phyloP scores from a whole-genome alignment of 1,140 invertebrate species.

The Zaprionus kolodkinae region DNA sequence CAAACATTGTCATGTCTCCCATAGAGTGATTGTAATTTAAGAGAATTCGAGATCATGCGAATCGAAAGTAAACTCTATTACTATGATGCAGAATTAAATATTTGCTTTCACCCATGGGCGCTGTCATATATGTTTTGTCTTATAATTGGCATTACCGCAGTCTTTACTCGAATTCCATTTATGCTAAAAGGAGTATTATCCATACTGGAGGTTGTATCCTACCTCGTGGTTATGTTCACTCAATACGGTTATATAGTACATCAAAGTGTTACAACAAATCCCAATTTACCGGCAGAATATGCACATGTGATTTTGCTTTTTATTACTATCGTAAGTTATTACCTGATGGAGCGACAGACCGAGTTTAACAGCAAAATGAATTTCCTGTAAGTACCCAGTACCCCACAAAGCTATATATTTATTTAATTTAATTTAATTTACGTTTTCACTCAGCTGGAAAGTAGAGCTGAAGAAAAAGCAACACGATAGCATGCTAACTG shows the following conservation, averaged over 20 bases:
- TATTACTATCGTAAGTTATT: conserved; percentile 89
- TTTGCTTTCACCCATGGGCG: conserved; percentile 88
- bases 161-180: conserved; percentile 94
- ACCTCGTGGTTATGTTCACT: conserved; percentile 88
- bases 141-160: conserved; percentile 90
- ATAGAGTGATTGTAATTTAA: conserved; percentile 40
- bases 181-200: conserved; percentile 91
- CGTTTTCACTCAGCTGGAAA: conserved; percentile 89
- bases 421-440: too few species aligned
- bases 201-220: conserved; percentile 87
- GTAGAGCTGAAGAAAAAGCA: conserved; percentile 91
- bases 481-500: conserved; percentile 89
- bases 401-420: background rate
- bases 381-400: conserved; percentile 74
- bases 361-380: conserved; percentile 95
- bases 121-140: conserved; percentile 91
- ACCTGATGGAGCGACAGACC: conserved; percentile 93
- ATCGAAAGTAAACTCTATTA: conserved; percentile 52
- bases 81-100: conserved; percentile 39
- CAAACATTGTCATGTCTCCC: background rate
- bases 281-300: conserved; percentile 86
- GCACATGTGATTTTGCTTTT: conserved; percentile 89
- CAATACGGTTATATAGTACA: conserved; percentile 85
- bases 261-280: conserved; percentile 87
- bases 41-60: conserved; percentile 15